Base-by-base conservation (phyloP, 1,140 invertebrate species). In the Rhopalosiphum padi region DNA sequence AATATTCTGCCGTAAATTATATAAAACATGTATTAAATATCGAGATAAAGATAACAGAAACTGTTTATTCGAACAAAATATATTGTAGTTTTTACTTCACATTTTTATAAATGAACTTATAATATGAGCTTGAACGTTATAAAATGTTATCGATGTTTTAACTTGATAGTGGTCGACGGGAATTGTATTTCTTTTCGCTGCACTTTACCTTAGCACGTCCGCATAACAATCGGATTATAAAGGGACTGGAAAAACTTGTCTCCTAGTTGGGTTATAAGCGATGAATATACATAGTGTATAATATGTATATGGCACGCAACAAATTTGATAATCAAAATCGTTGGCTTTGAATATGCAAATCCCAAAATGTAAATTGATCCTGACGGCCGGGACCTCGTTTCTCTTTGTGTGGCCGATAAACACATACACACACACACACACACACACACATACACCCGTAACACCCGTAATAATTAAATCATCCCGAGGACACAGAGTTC, bases 361-460 rank as follows among this genome's bases (percentile, higher is more conserved):
- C 77, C 77, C 15, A 11, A 93, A 55, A 93, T 93, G 91, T 93
- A 93, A 93, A 93, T 93, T 93, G 91, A 93, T 93, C 91, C 91
- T 53, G 82, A 43, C 82, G 46, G 82, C 25, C 46, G 82, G 46
- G 51, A 89, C 23, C 88, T 41, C 35, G 41, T 48, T 41, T 55
- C 89, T 90, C 89, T 90, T 90, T 92, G 91, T 83, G 91, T n/a
- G 77, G 25, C 68, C 77, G 90, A 91, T 91, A 91, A 82, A 82
- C 21, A 91, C 68, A 91, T 41, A 91, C 60, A 77, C 68, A 48
- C 68, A 91, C n/a, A 53, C 8, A 23, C 7, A 41, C 3, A 41
- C 41, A 41, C 41, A 2, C 41, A 4, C 46, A 91, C 43, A 53
- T 2, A 23, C 9, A 41, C 35, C 30, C n/a, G 30, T 87, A 48